Evolutionary conservation across 2,113 vertebrate species (phyloP), one percentile per base, ranked within the genome.

Genomic region (Lontra canadensis): DNA sequence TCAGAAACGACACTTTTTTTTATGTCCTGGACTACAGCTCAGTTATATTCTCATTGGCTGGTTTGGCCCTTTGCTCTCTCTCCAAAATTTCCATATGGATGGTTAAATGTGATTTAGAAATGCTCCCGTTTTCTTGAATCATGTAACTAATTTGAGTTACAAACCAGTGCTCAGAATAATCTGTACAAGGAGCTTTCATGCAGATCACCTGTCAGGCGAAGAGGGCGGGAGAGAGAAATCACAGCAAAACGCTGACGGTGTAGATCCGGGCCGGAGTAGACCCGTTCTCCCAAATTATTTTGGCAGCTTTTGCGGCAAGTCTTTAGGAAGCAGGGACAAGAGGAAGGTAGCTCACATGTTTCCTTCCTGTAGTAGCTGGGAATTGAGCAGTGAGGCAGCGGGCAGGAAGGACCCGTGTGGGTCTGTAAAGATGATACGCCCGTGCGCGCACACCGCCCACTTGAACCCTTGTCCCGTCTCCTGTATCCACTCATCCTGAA

Each of bases 191-290:
- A 74, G 36, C 31, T 73, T 91, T 93, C 79, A 55, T 73, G 55
- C 73, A 93, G 42, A 74, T 97, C 91, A 97, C 95, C 96, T 97
- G 73, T 97, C 96, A 97, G 88, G 44, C 34, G 88, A 86, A 57
- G 61, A 67, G 12, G 52, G 49, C 44, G 59, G 94, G 90, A 57
- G 74, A 89, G 34, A 96, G 69, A 88, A 83, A 71, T 95, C 92
- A 73, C 34, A 85, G 76, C 52, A 90, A 71, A 94, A 55, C 25
- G 29, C 55, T 73, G 81, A 52, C 26, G n/a, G 36, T 94, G 17
- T 36, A 74, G 34, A 80, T 95, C 26, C 29, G 84, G 95, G 69
- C 74, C 73, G 49, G 65, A 93, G 65, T 95, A 65, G 29, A 13
- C 49, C n/a, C 34, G 3, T 93, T 93, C 74, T 67, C 73, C 47